Evolutionary conservation across 2,797 vertebrate genomes (phyloP), one percentile per base, ranked within the genome.

Genomic region (Typhlichthys subterraneus): DNA sequence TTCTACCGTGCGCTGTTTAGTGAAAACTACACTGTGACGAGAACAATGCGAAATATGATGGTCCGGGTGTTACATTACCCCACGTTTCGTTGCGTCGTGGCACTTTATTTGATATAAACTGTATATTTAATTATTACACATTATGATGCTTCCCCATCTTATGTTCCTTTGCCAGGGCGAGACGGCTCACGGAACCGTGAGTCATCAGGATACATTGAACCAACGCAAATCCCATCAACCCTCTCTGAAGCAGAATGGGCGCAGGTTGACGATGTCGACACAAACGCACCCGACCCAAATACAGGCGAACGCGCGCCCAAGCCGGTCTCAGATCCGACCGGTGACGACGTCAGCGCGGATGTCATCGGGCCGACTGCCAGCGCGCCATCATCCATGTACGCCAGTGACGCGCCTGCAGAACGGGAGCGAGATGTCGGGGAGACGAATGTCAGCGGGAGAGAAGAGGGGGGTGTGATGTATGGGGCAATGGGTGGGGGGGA

Each of bases 341-440:
- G 77, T 82, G 12, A 46, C 8, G 72, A 87, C 59, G 64, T 62
- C 50, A 69, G 66, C 70, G 11, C 64, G 51, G 67, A 68, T 55
- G 72, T 57, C 45, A 14, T 17, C 23, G 45, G n/a, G 60, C 55
- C 74, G 13, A 70, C 73, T 66, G 48, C 61, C 11, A 70, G 86
- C 56, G 63, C 68, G 76, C 62, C 77, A 59, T 55, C 57, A 81
- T 69, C 75, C 48, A 65, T 61, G 66, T 7, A 75, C 0, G 19
- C 86, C 55, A 74, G 80, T 70, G 51, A 69, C 49, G 31, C 51
- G 14, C 38, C 29, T 14, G 63, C 13, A 12, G 52, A 48, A 58
- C 57, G 62, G 45, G 69, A 19, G n/a, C 49, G 63, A 46, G 76
- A 81, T 74, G 85, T 81, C 42, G 63, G 68, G 48, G 76, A 83